Conservation (phyloP, 2,888 invertebrate genomes). For the Philonicus albiceps region DNA sequence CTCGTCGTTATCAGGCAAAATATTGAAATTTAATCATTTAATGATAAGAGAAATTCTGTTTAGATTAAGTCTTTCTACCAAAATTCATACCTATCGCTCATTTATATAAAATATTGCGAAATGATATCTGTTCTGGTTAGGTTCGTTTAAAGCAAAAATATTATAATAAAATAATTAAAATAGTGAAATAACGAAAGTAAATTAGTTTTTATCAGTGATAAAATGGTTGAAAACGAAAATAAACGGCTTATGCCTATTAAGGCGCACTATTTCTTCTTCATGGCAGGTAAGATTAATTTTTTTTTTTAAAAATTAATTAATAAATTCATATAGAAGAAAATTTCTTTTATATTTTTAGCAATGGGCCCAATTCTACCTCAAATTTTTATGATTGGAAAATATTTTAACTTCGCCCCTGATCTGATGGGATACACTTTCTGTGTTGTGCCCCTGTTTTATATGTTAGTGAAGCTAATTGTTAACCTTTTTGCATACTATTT, state of each 20-base stretch:
- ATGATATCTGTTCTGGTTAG: too few species aligned
- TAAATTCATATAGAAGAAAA: neutral
- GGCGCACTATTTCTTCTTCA: slow-evolving; percentile 86
- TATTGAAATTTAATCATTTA: too few species aligned
- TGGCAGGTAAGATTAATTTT: slow-evolving; percentile 74
- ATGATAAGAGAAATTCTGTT: too few species aligned
- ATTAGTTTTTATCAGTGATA: slow-evolving; percentile 29
- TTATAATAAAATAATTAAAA: too few species aligned
- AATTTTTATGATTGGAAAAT: slow-evolving; percentile 77
- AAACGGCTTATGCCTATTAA: slow-evolving; percentile 78
- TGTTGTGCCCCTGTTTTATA: slow-evolving; percentile 77
- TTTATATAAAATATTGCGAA: too few species aligned
- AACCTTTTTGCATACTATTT: slow-evolving; percentile 80
- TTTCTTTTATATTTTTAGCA: slow-evolving; percentile 65
- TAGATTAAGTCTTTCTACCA: too few species aligned
- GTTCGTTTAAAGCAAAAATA: too few species aligned
- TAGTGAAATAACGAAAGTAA: too few species aligned
- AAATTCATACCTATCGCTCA: too few species aligned
- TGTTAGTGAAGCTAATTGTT: slow-evolving; percentile 82
- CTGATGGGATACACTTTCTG: slow-evolving; percentile 81
- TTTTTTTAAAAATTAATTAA: neutral
- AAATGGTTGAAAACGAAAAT: slow-evolving; percentile 71
- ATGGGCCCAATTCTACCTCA: slow-evolving; percentile 84
- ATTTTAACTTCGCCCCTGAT: slow-evolving; percentile 77
- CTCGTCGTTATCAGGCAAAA: too few species aligned